These are phyloP conservation scores for Halesus radiatus DNA, from an alignment of 1,140 invertebrate species.

Conservation along the genomic window DNA sequence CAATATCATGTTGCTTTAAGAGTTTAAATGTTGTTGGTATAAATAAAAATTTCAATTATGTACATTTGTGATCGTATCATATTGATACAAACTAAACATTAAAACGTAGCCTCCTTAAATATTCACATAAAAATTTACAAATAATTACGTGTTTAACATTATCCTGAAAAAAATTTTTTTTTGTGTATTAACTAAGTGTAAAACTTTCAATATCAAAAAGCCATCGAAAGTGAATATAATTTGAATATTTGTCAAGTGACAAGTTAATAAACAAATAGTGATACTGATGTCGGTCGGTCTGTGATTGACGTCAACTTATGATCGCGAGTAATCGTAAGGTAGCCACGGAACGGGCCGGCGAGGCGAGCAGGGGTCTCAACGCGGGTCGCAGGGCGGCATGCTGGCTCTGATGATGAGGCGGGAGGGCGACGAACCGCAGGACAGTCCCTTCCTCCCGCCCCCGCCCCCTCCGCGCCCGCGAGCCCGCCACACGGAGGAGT, in stretches of 20 bases:
- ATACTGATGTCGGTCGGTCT: no score
- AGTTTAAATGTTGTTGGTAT: constrained; percentile 6
- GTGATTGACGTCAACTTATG: no score
- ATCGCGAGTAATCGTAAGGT: not conserved
- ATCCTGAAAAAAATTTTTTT: not conserved
- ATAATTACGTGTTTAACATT: not conserved
- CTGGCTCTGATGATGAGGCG: constrained; percentile 55
- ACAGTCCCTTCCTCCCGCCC: constrained; percentile 39
- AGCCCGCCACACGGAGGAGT: constrained; percentile 66
- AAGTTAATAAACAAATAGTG: no score
- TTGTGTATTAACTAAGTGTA: not conserved
- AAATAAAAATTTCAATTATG: constrained; percentile 17
- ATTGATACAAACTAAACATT: constrained; percentile 1
- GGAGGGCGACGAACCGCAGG: constrained; percentile 54
- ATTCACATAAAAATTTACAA: not conserved
- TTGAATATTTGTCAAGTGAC: no score
- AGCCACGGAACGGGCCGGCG: not conserved
- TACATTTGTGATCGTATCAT: constrained; percentile 22
- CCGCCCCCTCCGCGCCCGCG: constrained; percentile 33
- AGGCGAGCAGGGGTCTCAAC: not conserved
- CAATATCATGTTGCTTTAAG: constrained; percentile 13
- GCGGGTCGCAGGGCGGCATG: constrained; percentile 45
- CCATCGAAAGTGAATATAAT: not conserved
- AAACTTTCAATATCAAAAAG: not conserved
- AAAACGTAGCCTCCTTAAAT: not conserved